These are phyloP conservation scores for Cabera pusaria DNA, from an alignment of 2,888 invertebrate genomes.

Conservation along the genomic window DNA sequence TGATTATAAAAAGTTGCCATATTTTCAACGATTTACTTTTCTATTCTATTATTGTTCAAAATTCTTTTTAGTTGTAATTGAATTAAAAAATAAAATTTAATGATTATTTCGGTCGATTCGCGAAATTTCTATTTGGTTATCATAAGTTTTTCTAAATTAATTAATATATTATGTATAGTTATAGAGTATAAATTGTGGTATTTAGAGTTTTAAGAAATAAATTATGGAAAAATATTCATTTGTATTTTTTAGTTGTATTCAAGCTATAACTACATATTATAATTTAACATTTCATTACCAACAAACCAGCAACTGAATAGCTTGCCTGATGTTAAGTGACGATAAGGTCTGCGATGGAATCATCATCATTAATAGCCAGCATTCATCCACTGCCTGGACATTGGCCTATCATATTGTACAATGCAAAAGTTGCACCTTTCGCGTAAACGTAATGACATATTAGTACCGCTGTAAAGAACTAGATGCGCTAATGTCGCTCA, in stretches of 20 bases:
- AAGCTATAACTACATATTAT: too few species aligned
- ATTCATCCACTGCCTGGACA: too few species aligned
- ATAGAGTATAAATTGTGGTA: slow-evolving; percentile 40
- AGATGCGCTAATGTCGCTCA: too few species aligned
- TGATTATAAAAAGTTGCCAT: slow-evolving; percentile 3
- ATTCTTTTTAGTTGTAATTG: slow-evolving; percentile 9
- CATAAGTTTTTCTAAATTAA: slow-evolving; percentile 30
- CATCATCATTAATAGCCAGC: too few species aligned
- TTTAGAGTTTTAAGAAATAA: slow-evolving; percentile 45
- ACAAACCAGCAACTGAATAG: too few species aligned
- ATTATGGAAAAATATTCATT: slow-evolving; percentile 42
- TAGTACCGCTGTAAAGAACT: too few species aligned
- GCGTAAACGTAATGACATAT: too few species aligned
- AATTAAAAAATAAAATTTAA: slow-evolving; percentile 20
- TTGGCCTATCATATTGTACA: too few species aligned
- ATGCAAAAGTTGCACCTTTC: too few species aligned
- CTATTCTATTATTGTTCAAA: slow-evolving; percentile 11
- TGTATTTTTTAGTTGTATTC: slow-evolving; percentile 17
- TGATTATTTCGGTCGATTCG: slow-evolving; percentile 19
- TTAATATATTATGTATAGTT: slow-evolving; percentile 38
- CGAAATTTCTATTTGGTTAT: slow-evolving; percentile 28
- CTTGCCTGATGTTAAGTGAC: too few species aligned
- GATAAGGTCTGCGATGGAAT: too few species aligned
- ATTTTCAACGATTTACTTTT: slow-evolving; percentile 3
- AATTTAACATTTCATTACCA: too few species aligned